Base-by-base conservation (phyloP, 35 echinoderm and acorn worm genomes). In the Acanthaster planci region DNA sequence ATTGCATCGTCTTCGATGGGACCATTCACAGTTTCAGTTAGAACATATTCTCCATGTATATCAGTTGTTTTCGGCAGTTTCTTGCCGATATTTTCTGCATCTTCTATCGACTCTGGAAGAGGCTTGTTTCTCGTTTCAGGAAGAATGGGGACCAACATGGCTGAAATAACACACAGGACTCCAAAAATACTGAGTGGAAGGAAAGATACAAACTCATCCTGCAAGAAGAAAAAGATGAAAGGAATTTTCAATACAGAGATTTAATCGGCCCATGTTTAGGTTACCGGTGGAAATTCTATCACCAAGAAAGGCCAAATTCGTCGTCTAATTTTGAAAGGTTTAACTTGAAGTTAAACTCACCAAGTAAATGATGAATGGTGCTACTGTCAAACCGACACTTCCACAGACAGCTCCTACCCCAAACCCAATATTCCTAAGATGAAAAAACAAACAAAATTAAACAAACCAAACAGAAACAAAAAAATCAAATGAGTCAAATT, bases 371-470 rank as follows among this genome's bases (percentile, higher is more conserved):
- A 72, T 26, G 34, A 72, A 72, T 21, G 64, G 64, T 26, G 64
- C 64, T 29, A 29, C 7, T 72, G 30, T 34, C 26, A 34, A 31
- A 26, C 64, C 64, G 19, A 72, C 34, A 72, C 34, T 72, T 9
- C 64, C 64, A 72, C 64, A 72, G 14, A 72, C 64, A 8, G 64
- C 64, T 26, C 64, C 64, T 34, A 72, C 64, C 14, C 64, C 64
- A 72, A 72, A 72, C 4, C 64, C 64, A 1, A 72, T 31, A 1
- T 36, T 72, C 64, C 64, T 72, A 35, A 47, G 12, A 6, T 47
- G 42, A 12, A 47, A 47, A 47, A 47, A 4, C 12, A 6, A 4
- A 47, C 42, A 47, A 47, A 47, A 47, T 47, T 47, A 12, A 4
- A 12, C 42, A 47, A 47, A 47, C 42, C 42, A 47, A 4, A 47